Conservation (phyloP, 2,888 invertebrate genomes). For the Tetragnatha montana region DNA sequence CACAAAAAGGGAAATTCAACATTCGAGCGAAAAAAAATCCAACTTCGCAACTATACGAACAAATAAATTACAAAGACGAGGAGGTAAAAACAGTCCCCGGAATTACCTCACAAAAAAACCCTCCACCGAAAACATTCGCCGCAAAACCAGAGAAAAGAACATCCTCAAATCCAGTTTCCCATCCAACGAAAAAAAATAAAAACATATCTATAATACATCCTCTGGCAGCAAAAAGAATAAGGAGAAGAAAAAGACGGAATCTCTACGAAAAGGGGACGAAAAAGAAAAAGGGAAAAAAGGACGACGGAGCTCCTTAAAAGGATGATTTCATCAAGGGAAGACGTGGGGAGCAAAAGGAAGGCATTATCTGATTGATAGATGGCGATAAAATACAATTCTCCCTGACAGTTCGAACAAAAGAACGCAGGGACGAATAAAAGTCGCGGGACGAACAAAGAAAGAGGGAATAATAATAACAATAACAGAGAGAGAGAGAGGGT, state of each 20-base stretch:
- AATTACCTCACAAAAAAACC: no score
- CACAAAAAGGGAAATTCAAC: no score
- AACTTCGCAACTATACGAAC: no score
- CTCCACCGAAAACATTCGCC: no score
- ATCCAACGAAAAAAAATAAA: no score
- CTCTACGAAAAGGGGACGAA: neutral
- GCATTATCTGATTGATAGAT: conserved; percentile 69
- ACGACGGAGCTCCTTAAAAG: conserved; percentile 53
- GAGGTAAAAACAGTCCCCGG: no score
- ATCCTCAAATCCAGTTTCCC: no score
- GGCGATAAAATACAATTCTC: conserved; percentile 66
- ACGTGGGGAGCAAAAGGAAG: conserved; percentile 40
- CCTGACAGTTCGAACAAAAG: conserved; percentile 65
- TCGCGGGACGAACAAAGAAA: conserved; percentile 15
- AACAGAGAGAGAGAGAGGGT: conserved; percentile 22
- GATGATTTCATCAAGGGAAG: conserved; percentile 65
- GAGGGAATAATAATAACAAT: conserved; percentile 59
- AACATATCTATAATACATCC: no score
- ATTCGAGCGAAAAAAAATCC: no score
- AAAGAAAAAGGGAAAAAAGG: conserved; percentile 6
- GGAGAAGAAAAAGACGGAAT: conserved; percentile 13
- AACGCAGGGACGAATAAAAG: conserved; percentile 55
- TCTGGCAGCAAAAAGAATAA: neutral
- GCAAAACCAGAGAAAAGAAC: no score
- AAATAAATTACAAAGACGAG: no score